Evolutionary conservation across 2,113 vertebrate genomes (phyloP), one percentile per base, ranked within the genome.

Genomic region (Pavo muticus): DNA sequence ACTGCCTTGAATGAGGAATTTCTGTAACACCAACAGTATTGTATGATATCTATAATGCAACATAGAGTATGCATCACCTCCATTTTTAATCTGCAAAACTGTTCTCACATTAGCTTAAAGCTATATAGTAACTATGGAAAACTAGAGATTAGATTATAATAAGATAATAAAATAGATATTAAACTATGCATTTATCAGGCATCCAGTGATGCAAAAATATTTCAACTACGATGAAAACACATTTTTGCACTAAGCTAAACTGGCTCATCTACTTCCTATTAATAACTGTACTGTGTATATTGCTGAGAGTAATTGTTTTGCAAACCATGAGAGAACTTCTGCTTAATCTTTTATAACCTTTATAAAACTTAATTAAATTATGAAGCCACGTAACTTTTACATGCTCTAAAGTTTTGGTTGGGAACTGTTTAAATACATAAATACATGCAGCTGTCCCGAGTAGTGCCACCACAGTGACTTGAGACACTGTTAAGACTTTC

Each of bases 361-460:
- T 92, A 92, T 91, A 95, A 93, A 92, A 94, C 70, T 91, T 89
- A 75, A 96, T 92, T 91, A 79, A 95, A 92, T 94, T 87, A 95
- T 70, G 69, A 94, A 84, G 74, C 91, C 44, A 75, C n/a, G 61
- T 69, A 92, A 73, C 70, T 84, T 95, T 92, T 92, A 91, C 57
- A 54, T 47, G 44, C 63, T 69, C 84, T 47, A 21, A 84, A 84
- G 69, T 92, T 93, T 95, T 93, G 45, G 17, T 74, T 94, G 76
- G 65, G 87, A 93, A 85, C 81, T 52, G 54, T 87, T 92, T 91
- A 90, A 88, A 77, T 57, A 74, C 29, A 35, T 59, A 89, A 88
- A 75, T 69, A 83, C 1, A 1, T 54, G 63, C 88, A 94, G 88
- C 83, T 95, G 92, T 80, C 90, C 78, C 21, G 69, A 32, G 27